These are phyloP conservation scores for Trachelus tabidus DNA, from an alignment of 2,888 invertebrate species.

Conservation along the genomic window DNA sequence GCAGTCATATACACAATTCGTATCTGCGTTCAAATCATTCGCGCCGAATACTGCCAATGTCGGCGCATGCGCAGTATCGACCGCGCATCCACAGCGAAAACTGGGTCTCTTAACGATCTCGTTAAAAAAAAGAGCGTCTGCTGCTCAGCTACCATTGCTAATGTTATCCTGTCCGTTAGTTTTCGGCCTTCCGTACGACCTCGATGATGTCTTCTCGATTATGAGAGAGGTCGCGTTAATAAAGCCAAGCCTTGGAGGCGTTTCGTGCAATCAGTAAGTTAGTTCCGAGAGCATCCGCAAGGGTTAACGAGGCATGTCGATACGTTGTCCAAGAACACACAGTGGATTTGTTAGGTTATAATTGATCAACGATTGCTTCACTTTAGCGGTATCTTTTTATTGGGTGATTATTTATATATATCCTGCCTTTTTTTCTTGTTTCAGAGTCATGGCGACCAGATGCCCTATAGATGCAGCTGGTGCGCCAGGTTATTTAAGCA, in stretches of 20 bases:
- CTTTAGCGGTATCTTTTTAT: neutral
- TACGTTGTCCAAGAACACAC: neutral
- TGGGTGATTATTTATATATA: neutral
- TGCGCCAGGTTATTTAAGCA: conserved; percentile 94
- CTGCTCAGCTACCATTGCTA: neutral
- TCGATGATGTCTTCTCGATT: neutral
- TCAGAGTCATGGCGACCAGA: conserved; percentile 91
- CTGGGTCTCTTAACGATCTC: neutral
- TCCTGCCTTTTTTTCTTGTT: conserved; percentile 38
- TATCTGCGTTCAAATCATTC: neutral
- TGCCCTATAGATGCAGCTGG: conserved; percentile 92
- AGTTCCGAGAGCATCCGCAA: neutral
- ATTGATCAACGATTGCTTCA: neutral
- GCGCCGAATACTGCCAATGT: no score
- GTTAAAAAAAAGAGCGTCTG: neutral
- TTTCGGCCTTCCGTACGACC: neutral
- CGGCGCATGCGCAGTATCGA: no score
- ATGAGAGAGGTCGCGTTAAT: neutral
- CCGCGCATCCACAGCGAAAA: neutral
- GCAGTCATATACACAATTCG: neutral
- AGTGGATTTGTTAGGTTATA: neutral
- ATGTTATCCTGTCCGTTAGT: neutral
- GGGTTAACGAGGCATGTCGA: neutral
- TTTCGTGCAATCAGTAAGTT: neutral
- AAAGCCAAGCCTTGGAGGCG: neutral